A percentile compares a stretch with the other conserved stretches of the same genome.
phyloP scores from a whole-genome alignment of 2,797 vertebrate species.

The Anguilla obscura region DNA sequence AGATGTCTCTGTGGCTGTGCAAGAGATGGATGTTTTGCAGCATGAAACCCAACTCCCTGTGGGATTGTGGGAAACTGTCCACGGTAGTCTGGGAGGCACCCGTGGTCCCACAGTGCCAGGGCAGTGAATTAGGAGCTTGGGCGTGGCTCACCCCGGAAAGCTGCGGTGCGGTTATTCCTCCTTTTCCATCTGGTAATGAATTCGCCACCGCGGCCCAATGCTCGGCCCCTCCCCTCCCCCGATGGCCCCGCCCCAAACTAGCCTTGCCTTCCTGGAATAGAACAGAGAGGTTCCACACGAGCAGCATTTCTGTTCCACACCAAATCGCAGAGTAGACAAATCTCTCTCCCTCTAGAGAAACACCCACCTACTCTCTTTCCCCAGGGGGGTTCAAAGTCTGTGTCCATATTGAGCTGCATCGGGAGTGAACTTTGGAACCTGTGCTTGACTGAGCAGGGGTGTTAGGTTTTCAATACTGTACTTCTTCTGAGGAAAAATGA shows the following conservation, averaged over 20 bases:
- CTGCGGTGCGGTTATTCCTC: background rate
- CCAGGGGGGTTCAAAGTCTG: slow-evolving; percentile 15
- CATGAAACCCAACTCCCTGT: background rate
- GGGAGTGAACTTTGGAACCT: background rate
- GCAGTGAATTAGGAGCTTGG: background rate
- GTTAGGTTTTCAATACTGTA: background rate
- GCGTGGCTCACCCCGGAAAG: background rate
- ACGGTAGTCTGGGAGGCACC: too few relatives aligned
- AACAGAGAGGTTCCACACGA: background rate
- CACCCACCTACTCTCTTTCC: background rate
- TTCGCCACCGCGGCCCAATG: background rate
- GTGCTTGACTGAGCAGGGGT: background rate
- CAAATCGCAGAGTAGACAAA: background rate
- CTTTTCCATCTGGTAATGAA: background rate
- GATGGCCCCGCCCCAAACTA: background rate
- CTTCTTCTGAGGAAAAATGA: background rate
- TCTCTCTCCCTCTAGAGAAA: background rate
- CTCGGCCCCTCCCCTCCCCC: background rate
- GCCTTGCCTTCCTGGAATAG: background rate
- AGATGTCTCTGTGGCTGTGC: background rate
- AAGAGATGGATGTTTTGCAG: background rate
- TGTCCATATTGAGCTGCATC: too few relatives aligned
- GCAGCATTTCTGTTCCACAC: background rate
- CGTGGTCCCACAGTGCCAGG: too few relatives aligned
- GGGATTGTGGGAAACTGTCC: slow-evolving; percentile 17